Evolutionary conservation across 2,113 vertebrate genomes (phyloP), one percentile per base, ranked within the genome.

Genomic region (Callopanchax toddi): DNA sequence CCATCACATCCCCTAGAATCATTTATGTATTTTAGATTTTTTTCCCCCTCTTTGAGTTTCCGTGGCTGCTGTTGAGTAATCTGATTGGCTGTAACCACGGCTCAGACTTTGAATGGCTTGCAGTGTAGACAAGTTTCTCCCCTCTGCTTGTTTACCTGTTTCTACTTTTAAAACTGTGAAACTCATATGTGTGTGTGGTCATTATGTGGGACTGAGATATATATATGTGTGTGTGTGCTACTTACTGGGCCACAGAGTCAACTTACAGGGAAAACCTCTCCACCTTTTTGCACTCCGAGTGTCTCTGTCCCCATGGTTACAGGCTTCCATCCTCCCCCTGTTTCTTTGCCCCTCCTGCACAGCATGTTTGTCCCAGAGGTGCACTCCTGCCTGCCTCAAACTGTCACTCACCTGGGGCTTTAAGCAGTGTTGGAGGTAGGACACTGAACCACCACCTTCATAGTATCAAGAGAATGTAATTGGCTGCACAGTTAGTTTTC

Each of bases 101-200:
- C 86, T 88, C 81, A 86, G 88, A 81, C 80, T 87, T 82, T 89
- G 90, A 93, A 91, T 91, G 91, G 90, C 90, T 92, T 91, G 91
- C 91, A 88, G 87, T 92, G 85, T 92, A 90, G 90, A 89, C 74
- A 68, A 57, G 64, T 85, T 73, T 55, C 73, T 61, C 71, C 67
- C 79, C 60, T 87, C 60, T 86, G 87, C 87, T 86, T 92, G 87
- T 91, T 88, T 92, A 90, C 89, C 83, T 91, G 89, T 89, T 80
- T 88, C 83, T 87, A 91, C 83, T 82, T 86, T 71, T 79, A 89
- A 87, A 89, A 74, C 86, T 89, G 89, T 93, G 88, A 87, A 84
- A 85, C 79, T 74, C 67, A 74, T 86, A 56, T 72, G 76, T 66
- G 72, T 82, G 79, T 74, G 79, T 84, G 75, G 62, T 67, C 50